Conservation (phyloP, 2,797 vertebrate species). For the Capromys pilorides region DNA sequence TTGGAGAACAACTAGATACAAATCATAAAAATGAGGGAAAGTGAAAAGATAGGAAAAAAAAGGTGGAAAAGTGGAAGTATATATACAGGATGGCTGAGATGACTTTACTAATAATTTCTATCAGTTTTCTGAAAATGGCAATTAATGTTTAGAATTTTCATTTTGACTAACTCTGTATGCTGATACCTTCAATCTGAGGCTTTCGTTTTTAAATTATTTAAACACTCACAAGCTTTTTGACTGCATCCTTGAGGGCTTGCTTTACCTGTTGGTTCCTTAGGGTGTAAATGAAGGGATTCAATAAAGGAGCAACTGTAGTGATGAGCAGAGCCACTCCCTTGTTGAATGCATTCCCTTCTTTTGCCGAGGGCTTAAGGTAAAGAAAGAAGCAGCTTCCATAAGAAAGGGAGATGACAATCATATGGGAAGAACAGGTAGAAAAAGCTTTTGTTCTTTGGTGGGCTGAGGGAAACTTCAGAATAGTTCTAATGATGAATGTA, state of each 20-base stretch:
- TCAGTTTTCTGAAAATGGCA: too few species aligned
- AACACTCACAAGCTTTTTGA: not conserved
- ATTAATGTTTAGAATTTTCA: too few species aligned
- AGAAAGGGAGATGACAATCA: constrained; percentile 56
- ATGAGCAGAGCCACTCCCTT: constrained; percentile 69
- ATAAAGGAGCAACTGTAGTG: constrained; percentile 62
- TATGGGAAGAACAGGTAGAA: constrained; percentile 45
- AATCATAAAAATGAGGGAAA: too few species aligned
- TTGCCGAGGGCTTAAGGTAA: constrained; percentile 57
- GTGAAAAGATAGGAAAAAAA: too few species aligned
- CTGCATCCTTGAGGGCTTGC: constrained; percentile 23
- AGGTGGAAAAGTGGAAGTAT: too few species aligned
- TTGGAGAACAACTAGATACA: too few species aligned
- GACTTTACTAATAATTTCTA: too few species aligned
- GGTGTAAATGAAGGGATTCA: constrained; percentile 69
- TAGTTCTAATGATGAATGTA: constrained; percentile 51
- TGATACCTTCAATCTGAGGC: too few species aligned
- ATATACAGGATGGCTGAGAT: too few species aligned
- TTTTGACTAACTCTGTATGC: too few species aligned
- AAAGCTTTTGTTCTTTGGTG: constrained; percentile 67
- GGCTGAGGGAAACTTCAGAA: constrained; percentile 62
- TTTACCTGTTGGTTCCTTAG: constrained; percentile 58
- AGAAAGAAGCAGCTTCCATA: constrained; percentile 64
- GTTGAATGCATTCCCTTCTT: constrained; percentile 36
- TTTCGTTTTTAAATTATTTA: too few species aligned